Evolutionary conservation across 2,888 invertebrate species (phyloP), one percentile per base, ranked within the genome.

Genomic region (Caradrina clavipalpis): DNA sequence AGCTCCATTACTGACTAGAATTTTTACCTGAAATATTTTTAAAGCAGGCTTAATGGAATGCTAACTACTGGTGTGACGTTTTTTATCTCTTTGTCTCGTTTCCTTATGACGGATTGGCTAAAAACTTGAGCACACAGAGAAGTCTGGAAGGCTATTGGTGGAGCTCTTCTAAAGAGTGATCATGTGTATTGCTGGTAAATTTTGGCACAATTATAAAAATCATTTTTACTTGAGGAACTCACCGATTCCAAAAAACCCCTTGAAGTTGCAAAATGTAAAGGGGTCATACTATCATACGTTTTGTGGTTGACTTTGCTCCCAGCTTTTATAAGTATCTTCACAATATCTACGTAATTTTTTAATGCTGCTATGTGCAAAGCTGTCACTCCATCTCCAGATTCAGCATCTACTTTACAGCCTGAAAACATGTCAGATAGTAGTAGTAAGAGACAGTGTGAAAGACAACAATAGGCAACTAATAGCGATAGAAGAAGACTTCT

Each of bases 341-440:
- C 96, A 70, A 97, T 96, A 72, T 97, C 96, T 35, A 90, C 84
- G 84, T 97, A 96, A 62, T 97, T 97, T 77, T 95, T 96, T 50
- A 95, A 92, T 0, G 97, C 96, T 45, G 98, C 97, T 77, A 97
- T 94, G 90, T 98, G 98, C 56, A 98, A 92, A 0, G 98, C 97
- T 22, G 97, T 97, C 62, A 97, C 94, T 21, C 97, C 97, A 85
- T 97, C 97, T 8, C 96, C 96, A 79, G 97, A 97, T 42, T 96
- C 96, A 47, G 97, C 94, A 91, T 98, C 97, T 39, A 97, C 93
- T 90, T 96, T 96, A 86, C 97, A 96, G 51, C 97, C 97, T 96
- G 84, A 73, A 93, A 92, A 31, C 17, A 50, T n/a, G 45, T 51
- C 0, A n/a, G 15, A 39, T 56, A n/a, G 0, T 21, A 53, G 5